Evolutionary conservation across 2,113 vertebrate genomes (phyloP), one percentile per base, ranked within the genome.

Genomic region (Thomomys bottae): DNA sequence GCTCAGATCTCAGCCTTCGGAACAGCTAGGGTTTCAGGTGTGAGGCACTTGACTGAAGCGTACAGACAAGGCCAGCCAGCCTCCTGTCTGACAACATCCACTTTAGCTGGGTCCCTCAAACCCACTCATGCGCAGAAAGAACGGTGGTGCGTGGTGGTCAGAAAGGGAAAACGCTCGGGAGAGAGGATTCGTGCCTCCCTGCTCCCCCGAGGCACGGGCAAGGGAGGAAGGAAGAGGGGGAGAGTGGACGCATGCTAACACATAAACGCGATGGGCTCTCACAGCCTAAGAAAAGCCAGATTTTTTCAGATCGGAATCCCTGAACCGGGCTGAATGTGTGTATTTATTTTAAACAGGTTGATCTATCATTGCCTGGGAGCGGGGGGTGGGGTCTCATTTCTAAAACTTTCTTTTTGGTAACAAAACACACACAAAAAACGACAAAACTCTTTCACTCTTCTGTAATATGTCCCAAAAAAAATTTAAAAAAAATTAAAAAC

Each of bases 321-420:
- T 67, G 45, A 90, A 73, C 57, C 21, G 2, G 57, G 57, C 45
- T 84, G 57, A 28, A 84, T 32, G 81, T 79, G 81, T 32, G 81
- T 79, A 67, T 66, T 17, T 12, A 12, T 49, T 49, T 49, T 76
- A 49, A 64, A 80, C 80, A 11, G 11, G 54, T 45, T 82, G 23
- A 57, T 73, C 70, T 59, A 34, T 8, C 36, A 64, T 34, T 80
- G 30, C n/a, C 6, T 67, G 59, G 21, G 4, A 42, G 10, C 28
- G 20, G 34, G n/a, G 42, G 64, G 24, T 80, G 57, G 36, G 76
- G 49, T 54, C 71, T 93, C 24, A 79, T 83, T 93, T 24, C 30
- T 87, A 84, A 89, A 18, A 38, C 75, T 92, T 85, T 75, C 59
- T 14, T 61, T 86, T 89, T 67, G 36, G 49, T 71, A 54, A 36